These are phyloP conservation scores for Rhizomys pruinosus DNA, from an alignment of 2,113 vertebrate species.

Conservation along the genomic window DNA sequence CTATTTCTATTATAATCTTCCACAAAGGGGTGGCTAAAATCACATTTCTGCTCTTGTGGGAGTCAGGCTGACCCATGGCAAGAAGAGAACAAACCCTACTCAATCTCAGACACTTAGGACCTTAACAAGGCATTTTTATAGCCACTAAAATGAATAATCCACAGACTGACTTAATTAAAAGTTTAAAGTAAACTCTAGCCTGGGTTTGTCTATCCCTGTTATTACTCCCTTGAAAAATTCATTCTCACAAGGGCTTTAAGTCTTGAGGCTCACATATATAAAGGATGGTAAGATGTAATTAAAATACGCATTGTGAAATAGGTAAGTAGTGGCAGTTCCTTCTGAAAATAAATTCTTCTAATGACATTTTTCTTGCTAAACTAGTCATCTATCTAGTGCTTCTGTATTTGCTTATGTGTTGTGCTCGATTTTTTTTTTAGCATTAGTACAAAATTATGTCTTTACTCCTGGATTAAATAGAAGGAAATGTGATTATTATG, in stretches of 20 bases:
- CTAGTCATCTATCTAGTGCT: neutral
- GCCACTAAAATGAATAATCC: neutral
- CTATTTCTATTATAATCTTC: neutral
- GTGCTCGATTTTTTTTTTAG: neutral
- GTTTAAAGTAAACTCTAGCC: neutral
- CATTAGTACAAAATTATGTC: neutral
- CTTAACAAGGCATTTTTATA: neutral
- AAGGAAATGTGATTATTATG: slow-evolving; percentile 5
- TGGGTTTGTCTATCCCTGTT: neutral
- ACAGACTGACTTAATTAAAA: neutral
- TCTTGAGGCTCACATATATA: neutral
- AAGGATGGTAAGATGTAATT: neutral
- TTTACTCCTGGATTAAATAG: neutral
- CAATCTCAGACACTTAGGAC: neutral
- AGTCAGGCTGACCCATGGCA: neutral
- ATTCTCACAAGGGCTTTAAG: neutral
- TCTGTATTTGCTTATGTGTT: neutral
- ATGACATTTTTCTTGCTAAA: neutral
- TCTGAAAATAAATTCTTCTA: neutral
- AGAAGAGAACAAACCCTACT: neutral
- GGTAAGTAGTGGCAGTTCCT: neutral
- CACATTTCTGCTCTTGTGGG: neutral
- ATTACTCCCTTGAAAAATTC: neutral
- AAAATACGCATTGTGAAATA: neutral
- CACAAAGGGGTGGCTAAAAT: neutral